phyloP scores from a whole-genome alignment of 2,113 vertebrate species.

The Oreochromis spilurus region DNA sequence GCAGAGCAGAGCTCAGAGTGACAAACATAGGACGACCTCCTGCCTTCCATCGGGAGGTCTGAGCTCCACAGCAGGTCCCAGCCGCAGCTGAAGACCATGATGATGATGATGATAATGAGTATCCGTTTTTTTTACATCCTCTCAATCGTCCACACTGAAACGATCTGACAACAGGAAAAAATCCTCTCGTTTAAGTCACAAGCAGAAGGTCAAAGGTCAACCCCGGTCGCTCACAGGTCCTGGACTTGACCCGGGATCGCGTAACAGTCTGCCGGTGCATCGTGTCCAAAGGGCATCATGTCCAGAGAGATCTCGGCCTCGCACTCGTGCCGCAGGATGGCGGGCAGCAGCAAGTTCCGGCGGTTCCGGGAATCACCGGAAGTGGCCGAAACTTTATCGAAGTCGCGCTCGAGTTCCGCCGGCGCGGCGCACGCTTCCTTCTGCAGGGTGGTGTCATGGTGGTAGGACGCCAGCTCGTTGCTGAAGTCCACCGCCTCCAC shows the following conservation, averaged over 20 bases:
- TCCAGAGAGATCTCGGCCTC: constrained; percentile 69
- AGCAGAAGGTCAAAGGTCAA: background rate
- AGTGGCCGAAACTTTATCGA: constrained; percentile 51
- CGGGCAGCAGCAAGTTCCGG: constrained; percentile 46
- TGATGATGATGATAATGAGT: background rate
- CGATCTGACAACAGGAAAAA: background rate
- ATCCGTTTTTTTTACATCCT: background rate
- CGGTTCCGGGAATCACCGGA: constrained; percentile 44
- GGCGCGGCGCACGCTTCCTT: constrained; percentile 57
- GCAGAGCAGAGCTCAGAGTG: background rate
- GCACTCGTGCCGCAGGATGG: constrained; percentile 55
- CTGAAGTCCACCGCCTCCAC: constrained; percentile 76
- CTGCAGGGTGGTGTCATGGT: constrained; percentile 73
- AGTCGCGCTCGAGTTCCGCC: background rate
- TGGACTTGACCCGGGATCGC: constrained; percentile 35
- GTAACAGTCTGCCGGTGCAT: constrained; percentile 22
- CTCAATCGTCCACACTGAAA: background rate
- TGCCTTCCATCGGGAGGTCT: background rate
- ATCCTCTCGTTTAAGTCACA: background rate
- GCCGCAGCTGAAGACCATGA: background rate
- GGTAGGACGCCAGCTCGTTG: constrained; percentile 76
- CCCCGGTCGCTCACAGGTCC: constrained; percentile 7
- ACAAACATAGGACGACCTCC: background rate
- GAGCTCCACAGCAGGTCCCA: background rate
- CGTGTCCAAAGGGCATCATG: constrained; percentile 44